Evolutionary conservation across 2,888 invertebrate species (phyloP), one percentile per base, ranked within the genome.

Genomic region (Cheilosia vulpina): DNA sequence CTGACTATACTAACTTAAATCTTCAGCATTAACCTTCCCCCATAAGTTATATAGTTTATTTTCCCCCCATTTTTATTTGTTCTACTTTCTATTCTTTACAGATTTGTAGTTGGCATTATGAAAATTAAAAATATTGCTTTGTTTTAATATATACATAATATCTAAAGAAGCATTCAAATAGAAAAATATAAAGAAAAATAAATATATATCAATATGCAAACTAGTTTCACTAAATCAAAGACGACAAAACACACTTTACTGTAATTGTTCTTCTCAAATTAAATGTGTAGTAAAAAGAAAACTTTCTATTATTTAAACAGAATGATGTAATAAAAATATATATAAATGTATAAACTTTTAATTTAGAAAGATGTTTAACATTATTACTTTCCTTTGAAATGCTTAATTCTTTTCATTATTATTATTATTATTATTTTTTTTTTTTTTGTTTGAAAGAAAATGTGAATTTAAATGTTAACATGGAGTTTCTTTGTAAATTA

Each of bases 31-130:
- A 27, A 43, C 43, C 43, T 34, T 50, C 50, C 34, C 41, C 57
- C 50, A 15, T 41, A 50, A 45, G 58, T 38, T 38, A 13, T 62
- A 62, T 62, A 53, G 62, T 60, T 79, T 38, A 4, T 38, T 78
- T 63, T 68, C 17, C 34, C n/a, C 60, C 4, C 24, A 66, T 55
- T 83, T 77, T 72, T 68, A 68, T 77, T 83, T 72, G 77, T 72
- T 83, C 66, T 82, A 82, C 77, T 83, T 83, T 83, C 78, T 83
- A 83, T 77, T 83, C 62, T 83, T 83, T 83, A 62, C 82, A 83
- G 82, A 83, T 83, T 72, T 83, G 82, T 83, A 83, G 78, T 82
- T 82, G 82, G 66, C 81, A 80, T 76, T 81, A 71, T 43, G 65
- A 76, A 65, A 43, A 24, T 52, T 52, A 79, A 27, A 66, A 55